phyloP scores from a whole-genome alignment of 2,113 vertebrate genomes.

The Corvus hawaiiensis region DNA sequence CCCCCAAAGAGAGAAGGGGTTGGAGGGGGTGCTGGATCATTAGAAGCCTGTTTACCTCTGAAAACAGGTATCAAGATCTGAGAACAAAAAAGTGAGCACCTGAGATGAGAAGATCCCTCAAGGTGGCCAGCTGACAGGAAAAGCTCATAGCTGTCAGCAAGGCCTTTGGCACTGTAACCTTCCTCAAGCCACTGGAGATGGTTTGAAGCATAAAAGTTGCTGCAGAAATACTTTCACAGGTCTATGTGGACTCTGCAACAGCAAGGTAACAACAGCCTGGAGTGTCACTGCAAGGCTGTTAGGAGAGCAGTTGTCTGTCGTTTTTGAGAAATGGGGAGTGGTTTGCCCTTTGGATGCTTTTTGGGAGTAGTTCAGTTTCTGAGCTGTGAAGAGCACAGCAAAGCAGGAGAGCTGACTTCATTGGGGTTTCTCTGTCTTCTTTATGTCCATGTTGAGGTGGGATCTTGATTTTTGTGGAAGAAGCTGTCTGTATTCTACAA shows the following conservation, averaged over 20 bases:
- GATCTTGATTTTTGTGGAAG: neutral
- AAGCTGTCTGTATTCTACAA: neutral
- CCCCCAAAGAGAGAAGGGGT: neutral
- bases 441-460: neutral
- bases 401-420: neutral
- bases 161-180: neutral
- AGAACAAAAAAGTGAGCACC: neutral
- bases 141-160: neutral
- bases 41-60: neutral
- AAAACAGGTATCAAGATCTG: neutral
- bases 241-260: neutral
- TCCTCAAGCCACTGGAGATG: neutral
- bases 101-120: neutral
- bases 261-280: neutral
- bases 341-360: neutral
- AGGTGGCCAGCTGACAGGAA: neutral
- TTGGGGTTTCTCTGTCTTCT: neutral
- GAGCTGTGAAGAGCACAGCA: neutral
- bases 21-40: neutral
- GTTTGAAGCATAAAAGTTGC: neutral
- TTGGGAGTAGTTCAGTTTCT: neutral
- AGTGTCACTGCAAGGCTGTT: neutral
- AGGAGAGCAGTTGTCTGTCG: neutral
- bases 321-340: neutral
- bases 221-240: neutral